Evolutionary conservation across 1,140 invertebrate genomes (phyloP), one percentile per base, ranked within the genome.

Genomic region (Scaptomyza hsui): DNA sequence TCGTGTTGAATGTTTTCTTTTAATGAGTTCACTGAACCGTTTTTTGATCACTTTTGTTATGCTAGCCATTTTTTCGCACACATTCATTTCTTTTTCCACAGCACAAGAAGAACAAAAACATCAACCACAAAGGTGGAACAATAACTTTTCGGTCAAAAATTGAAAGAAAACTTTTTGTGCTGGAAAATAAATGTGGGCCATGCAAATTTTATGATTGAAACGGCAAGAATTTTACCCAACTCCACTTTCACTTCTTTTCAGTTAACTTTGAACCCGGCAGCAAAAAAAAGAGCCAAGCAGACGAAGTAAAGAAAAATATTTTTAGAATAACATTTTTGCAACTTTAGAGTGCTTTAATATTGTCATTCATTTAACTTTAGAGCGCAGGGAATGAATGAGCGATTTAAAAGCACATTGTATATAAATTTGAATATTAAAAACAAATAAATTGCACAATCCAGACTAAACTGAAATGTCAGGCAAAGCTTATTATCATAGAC

Each of bases 21-120:
- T 60, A 74, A 62, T 35, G 55, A 56, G 81, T 80, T 85, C 81
- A 64, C 15, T 65, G 73, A 86, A 86, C 81, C 69, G 37, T 42
- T 42, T 47, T 26, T 56, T 48, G 18, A 41, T 21, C 3, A 29
- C 45, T 49, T 60, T 24, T 39, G 39, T 35, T 62, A n/a, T 56
- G 26, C 19, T 56, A 4, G 26, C 51, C 21, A 41, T 4, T 24
- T 37, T 44, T 59, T 53, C 19, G 10, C 60, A 35, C 56, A 44
- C 53, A 42, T 41, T 29, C 9, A 21, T 39, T 26, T 29, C 21
- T 18, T 42, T 56, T 19, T 44, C 9, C n/a, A 12, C 21, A 42
- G 15, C 44, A n/a, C 4, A 45, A 21, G 13, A 18, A n/a, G 37
- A 57, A 16, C n/a, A n/a, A n/a, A n/a, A n/a, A n/a, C n/a, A 35